Base-by-base conservation (phyloP, 1,140 invertebrate species). In the Diorhabda elongata region DNA sequence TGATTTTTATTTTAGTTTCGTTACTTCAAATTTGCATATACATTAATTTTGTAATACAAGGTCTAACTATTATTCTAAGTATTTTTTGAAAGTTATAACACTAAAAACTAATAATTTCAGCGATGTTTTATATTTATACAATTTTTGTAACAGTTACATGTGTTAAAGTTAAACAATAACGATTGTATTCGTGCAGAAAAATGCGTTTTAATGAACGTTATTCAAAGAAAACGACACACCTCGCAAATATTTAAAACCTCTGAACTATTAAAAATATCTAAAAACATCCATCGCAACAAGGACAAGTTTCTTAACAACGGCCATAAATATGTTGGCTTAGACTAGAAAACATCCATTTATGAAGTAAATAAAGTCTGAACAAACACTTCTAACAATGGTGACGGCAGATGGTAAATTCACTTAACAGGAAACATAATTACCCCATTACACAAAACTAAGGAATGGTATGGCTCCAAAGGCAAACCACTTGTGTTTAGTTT, bases 301-400 rank as follows among this genome's bases (percentile, higher is more conserved):
- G 47, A 52, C 47, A 4, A 52, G 47, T 52, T 52, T 52, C 47
- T 52, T 52, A 52, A 52, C 47, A 52, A 52, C 47, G 6, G 47
- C 47, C 47, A 52, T 52, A 52, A 52, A 52, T 52, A 52, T 52
- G 47, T 52, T 52, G 47, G n/a, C 47, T 52, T 52, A 52, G 47
- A 52, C 6, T 52, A 52, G 47, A 52, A 52, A 52, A 52, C 47
- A 6, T 52, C 47, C 47, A 52, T 52, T 52, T 52, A 52, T 52
- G 47, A 52, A 52, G 47, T 52, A 52, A 52, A 52, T 52, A 52
- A 52, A 8, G 47, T 52, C 52, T 52, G 41, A 58, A 58, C 44
- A 65, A 65, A 52, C 47, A 44, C 9, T 60, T 42, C 47, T 9
- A 58, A 58, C 52, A 43, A 42, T 42, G 64, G 44, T 56, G 4